These are phyloP conservation scores for Philopotamus ludificatus DNA, from an alignment of 1,140 invertebrate species.

Conservation along the genomic window DNA sequence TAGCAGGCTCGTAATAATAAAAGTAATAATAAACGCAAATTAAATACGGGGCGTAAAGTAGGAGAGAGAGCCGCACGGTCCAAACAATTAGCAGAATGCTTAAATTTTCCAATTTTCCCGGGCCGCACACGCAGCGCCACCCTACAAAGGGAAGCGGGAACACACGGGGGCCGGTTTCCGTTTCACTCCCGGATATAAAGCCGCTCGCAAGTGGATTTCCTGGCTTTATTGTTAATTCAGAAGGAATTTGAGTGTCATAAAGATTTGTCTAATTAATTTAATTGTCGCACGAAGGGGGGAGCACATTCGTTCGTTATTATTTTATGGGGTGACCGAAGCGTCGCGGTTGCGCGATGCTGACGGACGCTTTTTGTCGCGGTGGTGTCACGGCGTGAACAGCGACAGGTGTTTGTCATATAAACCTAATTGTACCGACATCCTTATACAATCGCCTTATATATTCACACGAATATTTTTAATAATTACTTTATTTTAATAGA, in stretches of 20 bases:
- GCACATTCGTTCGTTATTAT: conserved; percentile 33
- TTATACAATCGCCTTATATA: no score
- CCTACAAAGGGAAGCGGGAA: conserved; percentile 14
- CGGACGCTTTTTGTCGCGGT: no score
- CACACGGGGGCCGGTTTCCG: conserved; percentile 29
- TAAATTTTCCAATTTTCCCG: conserved; percentile 41
- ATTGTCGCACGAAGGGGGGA: conserved; percentile 30
- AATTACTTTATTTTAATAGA: no score
- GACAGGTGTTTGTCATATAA: no score
- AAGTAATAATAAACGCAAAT: conserved; percentile 35
- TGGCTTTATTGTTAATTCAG: conserved; percentile 40
- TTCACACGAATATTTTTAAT: no score
- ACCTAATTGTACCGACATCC: no score
- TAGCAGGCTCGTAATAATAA: conserved; percentile 19
- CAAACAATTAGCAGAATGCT: conserved; percentile 42
- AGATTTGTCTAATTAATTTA: conserved; percentile 41
- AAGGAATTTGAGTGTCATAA: conserved; percentile 39
- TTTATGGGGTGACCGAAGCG: conserved; percentile 23
- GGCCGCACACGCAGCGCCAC: conserved; percentile 8
- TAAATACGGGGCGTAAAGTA: conserved; percentile 33
- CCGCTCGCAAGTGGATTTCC: conserved; percentile 34
- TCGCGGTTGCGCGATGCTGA: conserved; percentile 18
- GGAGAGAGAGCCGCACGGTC: conserved; percentile 35
- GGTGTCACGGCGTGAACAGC: no score
- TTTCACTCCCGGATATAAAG: conserved; percentile 34